Evolutionary conservation across 2,113 vertebrate genomes (phyloP), one percentile per base, ranked within the genome.

Genomic region (human): DNA sequence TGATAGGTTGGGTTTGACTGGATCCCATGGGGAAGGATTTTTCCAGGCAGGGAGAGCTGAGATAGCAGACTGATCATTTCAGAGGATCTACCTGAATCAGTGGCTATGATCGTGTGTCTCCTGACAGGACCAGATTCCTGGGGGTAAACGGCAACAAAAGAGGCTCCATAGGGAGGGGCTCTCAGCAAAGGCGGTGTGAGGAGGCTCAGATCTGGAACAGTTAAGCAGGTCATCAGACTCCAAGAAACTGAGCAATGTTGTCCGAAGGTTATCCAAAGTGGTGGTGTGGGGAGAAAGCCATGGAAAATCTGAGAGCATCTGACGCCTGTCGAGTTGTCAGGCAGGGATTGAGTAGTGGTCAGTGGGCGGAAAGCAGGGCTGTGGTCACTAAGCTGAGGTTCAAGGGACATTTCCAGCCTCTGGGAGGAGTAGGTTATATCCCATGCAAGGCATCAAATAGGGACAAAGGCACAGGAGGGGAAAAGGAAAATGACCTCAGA

Each of bases 171-270:
- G 32, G 57, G n/a, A 59, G 85, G 30, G 73, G 5, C 32, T 45
- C 14, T 27, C 9, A 8, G 27, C 35, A 18, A 38, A n/a, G n/a
- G 3, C 35, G 8, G 1, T 0, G 8, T 10, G 20, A 83, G 27
- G 11, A 73, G 25, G 59, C 59, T 81, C 83, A 27, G 48, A 40
- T 27, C 0, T 50, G 40, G 16, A 57, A 43, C 61, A 3, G 2
- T 68, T 13, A 20, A 16, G 3, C 23, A 66, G 27, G 27, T 12
- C 43, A 40, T 32, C 14, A 40, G 75, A 35, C 32, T 50, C 50
- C n/a, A 18, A 50, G 43, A 81, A 32, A 38, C 1, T 64, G 11
- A 3, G 72, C 14, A 5, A 12, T 78, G 14, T 48, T 82, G 66
- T 48, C 78, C 75, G 8, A 6, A 35, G 14, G 22, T 80, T 38